Base-by-base conservation (phyloP, 2,888 invertebrate species). In the Andrena bicolor region DNA sequence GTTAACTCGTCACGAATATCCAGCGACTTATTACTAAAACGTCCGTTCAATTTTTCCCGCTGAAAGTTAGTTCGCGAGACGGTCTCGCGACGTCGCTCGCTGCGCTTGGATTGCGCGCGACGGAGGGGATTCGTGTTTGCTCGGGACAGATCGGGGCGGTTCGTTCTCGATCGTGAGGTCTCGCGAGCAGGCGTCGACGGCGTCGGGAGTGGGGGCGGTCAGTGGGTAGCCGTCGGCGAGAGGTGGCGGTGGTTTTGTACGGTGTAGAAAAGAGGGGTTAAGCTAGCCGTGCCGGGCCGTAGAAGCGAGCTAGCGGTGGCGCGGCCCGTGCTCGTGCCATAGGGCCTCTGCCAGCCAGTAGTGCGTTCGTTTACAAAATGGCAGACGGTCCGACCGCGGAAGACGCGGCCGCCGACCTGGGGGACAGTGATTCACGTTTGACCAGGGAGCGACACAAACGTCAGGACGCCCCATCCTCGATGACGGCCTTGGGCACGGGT, bases 311-410 rank as follows among this genome's bases (percentile, higher is more conserved):
- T 83, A 87, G 83, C 85, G 84, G 84, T 85, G 83, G 80, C 85
- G 85, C 88, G 88, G 87, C 85, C 84, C 85, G 84, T 83, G 87
- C 89, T 86, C 85, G 87, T 90, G 89, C 89, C 83, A 84, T 87
- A 88, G 88, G 86, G 83, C 87, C 88, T 85, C 88, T 88, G 88
- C 88, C 86, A 81, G 70, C 70, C 82, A 81, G 66, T 95, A 95
- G 96, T 95, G 96, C 95, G 96, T 96, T 96, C 95, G 88, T 90
- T 90, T 90, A 89, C 96, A 97, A 97, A 96, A 97, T 97, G 97
- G 97, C 97, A 96, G 97, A 97, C 96, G 96, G 96, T 95, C 96
- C 95, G 95, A 95, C 95, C 94, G 95, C 95, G 93, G 95, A 95
- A 94, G 94, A 95, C 94, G 95, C 95, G 94, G 94, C 94, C 94